Evolutionary conservation across 2,797 vertebrate genomes (phyloP).

Genomic region (Ceryle rudis): DNA sequence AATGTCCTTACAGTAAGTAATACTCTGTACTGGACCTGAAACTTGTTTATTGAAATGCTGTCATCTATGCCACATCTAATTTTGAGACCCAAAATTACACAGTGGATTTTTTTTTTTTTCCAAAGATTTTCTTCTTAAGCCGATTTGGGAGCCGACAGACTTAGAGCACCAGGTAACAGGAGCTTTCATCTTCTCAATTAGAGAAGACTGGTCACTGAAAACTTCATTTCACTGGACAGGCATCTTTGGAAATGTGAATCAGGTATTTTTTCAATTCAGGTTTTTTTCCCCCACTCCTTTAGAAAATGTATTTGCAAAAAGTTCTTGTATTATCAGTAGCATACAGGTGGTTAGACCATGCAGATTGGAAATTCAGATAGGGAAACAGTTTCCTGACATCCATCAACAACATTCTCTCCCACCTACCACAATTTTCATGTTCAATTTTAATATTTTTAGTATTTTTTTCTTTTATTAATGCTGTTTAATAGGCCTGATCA

Average conservation of each 20-base stretch:
- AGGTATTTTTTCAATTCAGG: neutral
- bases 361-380: neutral
- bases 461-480: neutral
- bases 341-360: neutral
- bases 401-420: neutral
- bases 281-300: too few species aligned
- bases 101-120: neutral
- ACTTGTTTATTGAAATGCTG: neutral
- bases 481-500: neutral
- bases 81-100: neutral
- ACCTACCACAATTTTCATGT: neutral
- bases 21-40: neutral
- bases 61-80: neutral
- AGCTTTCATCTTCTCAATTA: neutral
- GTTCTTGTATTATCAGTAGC: neutral
- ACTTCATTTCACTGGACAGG: neutral
- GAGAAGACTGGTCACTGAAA: constrained; percentile 14
- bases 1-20: constrained; percentile 8
- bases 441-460: neutral
- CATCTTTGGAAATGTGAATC: neutral
- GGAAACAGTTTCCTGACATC: neutral
- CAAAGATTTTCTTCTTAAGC: constrained; percentile 18
- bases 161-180: constrained; percentile 2
- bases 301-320: neutral
- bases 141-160: neutral